Evolutionary conservation across 2,797 vertebrate species (phyloP).

Genomic region (Epinephelus awoara): DNA sequence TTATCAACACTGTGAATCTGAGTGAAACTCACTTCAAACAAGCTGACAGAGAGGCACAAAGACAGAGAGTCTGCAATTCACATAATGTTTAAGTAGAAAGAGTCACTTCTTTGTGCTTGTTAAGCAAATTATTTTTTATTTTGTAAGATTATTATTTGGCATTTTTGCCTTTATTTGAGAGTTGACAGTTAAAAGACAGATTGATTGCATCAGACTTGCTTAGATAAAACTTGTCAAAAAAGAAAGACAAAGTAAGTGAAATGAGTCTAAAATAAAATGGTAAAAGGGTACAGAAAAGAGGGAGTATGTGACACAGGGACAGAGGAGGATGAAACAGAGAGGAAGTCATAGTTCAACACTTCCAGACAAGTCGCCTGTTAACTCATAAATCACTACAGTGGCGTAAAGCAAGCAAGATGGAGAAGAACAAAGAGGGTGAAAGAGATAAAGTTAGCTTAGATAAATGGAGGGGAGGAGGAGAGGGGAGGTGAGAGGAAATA

Average conservation of each 20-base stretch:
- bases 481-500: conserved; percentile 30
- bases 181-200: neutral
- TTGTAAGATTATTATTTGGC: neutral
- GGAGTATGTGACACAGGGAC: neutral
- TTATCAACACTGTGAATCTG: conserved; percentile 47
- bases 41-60: conserved; percentile 7
- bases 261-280: neutral
- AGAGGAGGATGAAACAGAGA: conserved; percentile 32
- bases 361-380: conserved; percentile 41
- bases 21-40: conserved; percentile 56
- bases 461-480: conserved; percentile 15
- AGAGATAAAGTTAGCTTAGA: conserved; percentile 27
- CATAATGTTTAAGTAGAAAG: neutral
- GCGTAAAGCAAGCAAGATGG: neutral
- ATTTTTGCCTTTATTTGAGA: neutral
- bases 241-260: conserved; percentile 1
- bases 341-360: conserved; percentile 57
- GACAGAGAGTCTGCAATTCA: neutral
- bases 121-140: neutral
- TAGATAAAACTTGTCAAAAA: neutral
- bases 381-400: conserved; percentile 46
- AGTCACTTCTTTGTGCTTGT: neutral
- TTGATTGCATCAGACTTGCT: neutral
- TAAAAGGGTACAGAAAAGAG: neutral
- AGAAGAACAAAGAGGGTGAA: conserved; percentile 32